A percentile compares a stretch with the other conserved stretches of the same genome.
phyloP scores from a whole-genome alignment of 2,113 vertebrate species.

The Sinocyclocheilus maitianheensis region DNA sequence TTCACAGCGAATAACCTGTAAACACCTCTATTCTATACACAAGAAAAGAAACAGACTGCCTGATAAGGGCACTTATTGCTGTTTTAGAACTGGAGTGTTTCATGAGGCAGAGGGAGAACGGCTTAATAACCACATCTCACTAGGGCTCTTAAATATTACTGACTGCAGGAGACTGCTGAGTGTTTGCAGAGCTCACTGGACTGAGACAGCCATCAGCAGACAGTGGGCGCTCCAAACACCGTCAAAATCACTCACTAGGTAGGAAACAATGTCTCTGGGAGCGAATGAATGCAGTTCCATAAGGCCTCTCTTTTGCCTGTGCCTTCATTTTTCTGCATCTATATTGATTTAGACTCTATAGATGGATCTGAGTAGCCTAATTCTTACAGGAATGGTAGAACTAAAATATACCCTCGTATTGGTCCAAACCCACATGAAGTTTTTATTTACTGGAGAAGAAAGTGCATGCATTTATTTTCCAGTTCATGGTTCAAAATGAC shows the following conservation, averaged over 20 bases:
- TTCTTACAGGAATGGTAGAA: not conserved
- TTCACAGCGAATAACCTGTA: slow-evolving; percentile 14
- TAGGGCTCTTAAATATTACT: slow-evolving; percentile 79
- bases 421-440: not conserved
- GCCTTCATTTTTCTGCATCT: not conserved
- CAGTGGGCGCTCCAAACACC: slow-evolving; percentile 70
- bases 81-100: slow-evolving; percentile 72
- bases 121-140: slow-evolving; percentile 78
- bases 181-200: slow-evolving; percentile 79
- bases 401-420: not conserved
- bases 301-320: not conserved
- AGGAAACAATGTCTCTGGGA: slow-evolving; percentile 15
- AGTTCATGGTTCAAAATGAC: not conserved
- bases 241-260: not conserved
- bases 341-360: not conserved
- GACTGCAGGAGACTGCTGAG: slow-evolving; percentile 79
- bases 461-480: not conserved
- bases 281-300: slow-evolving; percentile 5
- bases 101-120: slow-evolving; percentile 61
- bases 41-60: not conserved
- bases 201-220: slow-evolving; percentile 77
- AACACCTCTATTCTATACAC: not conserved
- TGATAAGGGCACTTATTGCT: slow-evolving; percentile 10
- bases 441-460: not conserved
- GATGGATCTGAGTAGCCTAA: not conserved